Percentiles rank a stretch among this genome's conserved stretches.
phyloP scores from a whole-genome alignment of 2,888 invertebrate species.

The Melinaea menophilus region DNA sequence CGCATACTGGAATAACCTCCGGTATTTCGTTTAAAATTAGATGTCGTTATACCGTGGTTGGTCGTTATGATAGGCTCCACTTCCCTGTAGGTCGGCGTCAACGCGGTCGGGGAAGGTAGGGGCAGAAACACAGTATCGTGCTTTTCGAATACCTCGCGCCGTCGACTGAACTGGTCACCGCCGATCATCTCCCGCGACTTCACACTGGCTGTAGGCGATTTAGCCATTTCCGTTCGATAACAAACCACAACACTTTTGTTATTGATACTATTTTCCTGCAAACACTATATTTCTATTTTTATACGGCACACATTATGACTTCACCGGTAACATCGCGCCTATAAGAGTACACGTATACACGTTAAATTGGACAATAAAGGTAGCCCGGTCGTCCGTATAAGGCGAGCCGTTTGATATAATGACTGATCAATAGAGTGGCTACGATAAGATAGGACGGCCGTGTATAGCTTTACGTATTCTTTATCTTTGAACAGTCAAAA shows the following conservation, averaged over 20 bases:
- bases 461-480: slow-evolving; percentile 63
- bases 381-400: slow-evolving; percentile 68
- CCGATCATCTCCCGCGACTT: slow-evolving; percentile 74
- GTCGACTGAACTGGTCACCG: slow-evolving; percentile 71
- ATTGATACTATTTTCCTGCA: slow-evolving; percentile 75
- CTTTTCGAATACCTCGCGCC: slow-evolving; percentile 73
- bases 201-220: slow-evolving; percentile 71
- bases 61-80: slow-evolving; percentile 65
- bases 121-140: slow-evolving; percentile 74
- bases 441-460: slow-evolving; percentile 72
- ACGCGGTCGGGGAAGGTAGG: slow-evolving; percentile 53
- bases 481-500: slow-evolving; percentile 72
- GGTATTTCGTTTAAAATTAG: slow-evolving; percentile 69
- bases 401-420: slow-evolving; percentile 70
- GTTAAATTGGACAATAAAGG: slow-evolving; percentile 73
- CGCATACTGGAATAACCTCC: slow-evolving; percentile 71
- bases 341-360: slow-evolving; percentile 62
- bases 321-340: slow-evolving; percentile 72
- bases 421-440: slow-evolving; percentile 72
- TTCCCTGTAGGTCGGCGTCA: slow-evolving; percentile 51
- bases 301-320: slow-evolving; percentile 73
- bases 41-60: slow-evolving; percentile 68
- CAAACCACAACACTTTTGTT: slow-evolving; percentile 75
- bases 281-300: slow-evolving; percentile 73
- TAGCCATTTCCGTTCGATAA: slow-evolving; percentile 75